A percentile compares a stretch with the other conserved stretches of the same genome.
Evolutionary conservation across 2,113 vertebrate species (phyloP).

Genomic region (Himantopus leucocephalus): DNA sequence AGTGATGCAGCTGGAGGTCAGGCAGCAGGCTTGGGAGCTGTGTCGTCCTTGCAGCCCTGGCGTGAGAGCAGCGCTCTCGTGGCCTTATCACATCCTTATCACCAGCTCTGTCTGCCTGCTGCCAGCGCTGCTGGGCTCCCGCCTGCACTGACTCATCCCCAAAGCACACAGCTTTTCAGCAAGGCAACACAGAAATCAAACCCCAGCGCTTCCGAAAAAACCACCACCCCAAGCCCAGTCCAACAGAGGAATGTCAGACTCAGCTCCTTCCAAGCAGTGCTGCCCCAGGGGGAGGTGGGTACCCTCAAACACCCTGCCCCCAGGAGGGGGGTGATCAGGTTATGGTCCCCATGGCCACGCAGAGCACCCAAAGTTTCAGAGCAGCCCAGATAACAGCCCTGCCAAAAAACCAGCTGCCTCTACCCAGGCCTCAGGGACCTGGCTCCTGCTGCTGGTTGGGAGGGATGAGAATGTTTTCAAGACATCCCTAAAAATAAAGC

Average conservation of each 20-base stretch:
- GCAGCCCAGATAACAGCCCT: not conserved
- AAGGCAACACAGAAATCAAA: not conserved
- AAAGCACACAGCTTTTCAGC: not conserved
- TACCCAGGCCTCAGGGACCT: not conserved
- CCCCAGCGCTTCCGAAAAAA: not conserved
- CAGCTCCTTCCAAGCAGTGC: not conserved
- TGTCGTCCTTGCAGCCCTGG: not conserved
- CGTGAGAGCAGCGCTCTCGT: accelerated
- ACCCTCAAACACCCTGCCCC: not conserved
- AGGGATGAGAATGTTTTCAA: not conserved
- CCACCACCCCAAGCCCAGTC: not conserved
- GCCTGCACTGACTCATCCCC: not conserved
- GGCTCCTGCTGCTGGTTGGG: not conserved
- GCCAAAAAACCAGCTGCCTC: not conserved
- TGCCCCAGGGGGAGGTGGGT: not conserved
- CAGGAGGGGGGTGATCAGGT: not conserved
- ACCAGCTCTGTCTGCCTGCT: accelerated
- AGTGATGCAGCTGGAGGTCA: not conserved
- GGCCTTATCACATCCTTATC: not conserved
- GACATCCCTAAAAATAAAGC: not conserved
- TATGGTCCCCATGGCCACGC: accelerated
- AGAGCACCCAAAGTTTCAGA: not conserved
- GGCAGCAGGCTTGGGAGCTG: not conserved
- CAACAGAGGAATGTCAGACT: not conserved
- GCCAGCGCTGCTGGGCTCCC: not conserved